phyloP scores from a whole-genome alignment of 1,140 invertebrate genomes.

The Acyrthosiphon pisum region DNA sequence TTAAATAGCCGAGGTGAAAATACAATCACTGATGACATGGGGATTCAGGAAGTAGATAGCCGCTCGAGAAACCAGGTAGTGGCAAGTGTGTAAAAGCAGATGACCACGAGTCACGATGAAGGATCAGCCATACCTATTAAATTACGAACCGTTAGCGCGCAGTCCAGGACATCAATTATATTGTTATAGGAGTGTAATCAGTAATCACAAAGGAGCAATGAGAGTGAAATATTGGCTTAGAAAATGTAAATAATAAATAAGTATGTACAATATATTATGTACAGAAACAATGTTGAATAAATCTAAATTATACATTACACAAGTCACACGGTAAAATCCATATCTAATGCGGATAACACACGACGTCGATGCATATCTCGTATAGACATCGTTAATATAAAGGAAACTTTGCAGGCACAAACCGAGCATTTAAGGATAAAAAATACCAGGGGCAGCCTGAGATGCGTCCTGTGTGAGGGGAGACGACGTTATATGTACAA shows the following conservation, averaged over 20 bases:
- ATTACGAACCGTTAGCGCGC: neutral
- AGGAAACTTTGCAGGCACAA: neutral
- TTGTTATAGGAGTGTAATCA: neutral
- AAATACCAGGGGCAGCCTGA: no score
- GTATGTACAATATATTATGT: neutral
- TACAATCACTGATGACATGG: neutral
- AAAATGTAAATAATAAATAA: constrained; percentile 2
- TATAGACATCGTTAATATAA: neutral
- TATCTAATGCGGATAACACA: neutral
- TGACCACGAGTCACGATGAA: neutral
- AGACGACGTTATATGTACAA: no score
- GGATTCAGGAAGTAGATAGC: neutral
- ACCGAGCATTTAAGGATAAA: neutral
- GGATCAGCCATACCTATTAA: neutral
- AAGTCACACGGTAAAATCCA: neutral
- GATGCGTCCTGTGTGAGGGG: neutral
- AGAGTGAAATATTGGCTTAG: neutral
- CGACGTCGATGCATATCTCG: neutral
- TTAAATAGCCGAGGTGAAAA: neutral
- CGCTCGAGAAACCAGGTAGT: neutral
- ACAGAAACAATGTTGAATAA: neutral
- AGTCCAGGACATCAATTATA: neutral
- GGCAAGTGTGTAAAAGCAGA: no score
- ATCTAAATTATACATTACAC: neutral
- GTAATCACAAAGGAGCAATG: neutral